A percentile compares a stretch with the other conserved stretches of the same genome.
Conservation (phyloP, 2,888 invertebrate species). For the Nemurella pictetii region DNA sequence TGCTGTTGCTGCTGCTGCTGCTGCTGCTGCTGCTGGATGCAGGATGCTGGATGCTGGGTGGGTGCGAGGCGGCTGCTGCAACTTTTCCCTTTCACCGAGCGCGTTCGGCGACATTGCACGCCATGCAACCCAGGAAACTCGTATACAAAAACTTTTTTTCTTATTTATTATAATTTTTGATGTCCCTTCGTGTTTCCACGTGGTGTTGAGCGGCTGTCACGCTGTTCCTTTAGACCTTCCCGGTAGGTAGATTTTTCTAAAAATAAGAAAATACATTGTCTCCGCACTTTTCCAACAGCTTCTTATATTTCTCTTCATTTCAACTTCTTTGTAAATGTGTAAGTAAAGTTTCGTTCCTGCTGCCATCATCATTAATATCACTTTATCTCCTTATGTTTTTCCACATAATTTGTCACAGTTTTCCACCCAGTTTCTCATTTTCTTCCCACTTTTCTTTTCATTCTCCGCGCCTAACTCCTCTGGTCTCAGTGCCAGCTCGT, state of each 20-base stretch:
- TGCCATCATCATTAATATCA: constrained; percentile 43
- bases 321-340: constrained; percentile 33
- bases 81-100: background rate
- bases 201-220: constrained; percentile 34
- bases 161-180: constrained; percentile 36
- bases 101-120: background rate
- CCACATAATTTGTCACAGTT: constrained; percentile 42
- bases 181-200: constrained; percentile 38
- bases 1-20: too few relatives aligned
- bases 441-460: constrained; percentile 24
- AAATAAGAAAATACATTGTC: constrained; percentile 30
- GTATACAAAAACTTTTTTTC: background rate
- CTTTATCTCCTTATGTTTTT: constrained; percentile 41
- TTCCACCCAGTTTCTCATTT: constrained; percentile 34
- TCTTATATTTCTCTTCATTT: constrained; percentile 34
- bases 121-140: constrained; percentile 15
- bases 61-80: background rate
- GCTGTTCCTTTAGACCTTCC: background rate
- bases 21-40: too few relatives aligned
- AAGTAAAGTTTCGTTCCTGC: constrained; percentile 28
- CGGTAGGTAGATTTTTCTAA: constrained; percentile 12
- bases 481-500: constrained; percentile 14
- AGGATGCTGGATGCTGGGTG: constrained; percentile 12
- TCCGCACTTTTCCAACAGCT: constrained; percentile 28
- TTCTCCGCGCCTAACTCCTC: constrained; percentile 1